These are phyloP conservation scores for Ameiurus melas DNA, from an alignment of 2,113 vertebrate species.

Conservation along the genomic window DNA sequence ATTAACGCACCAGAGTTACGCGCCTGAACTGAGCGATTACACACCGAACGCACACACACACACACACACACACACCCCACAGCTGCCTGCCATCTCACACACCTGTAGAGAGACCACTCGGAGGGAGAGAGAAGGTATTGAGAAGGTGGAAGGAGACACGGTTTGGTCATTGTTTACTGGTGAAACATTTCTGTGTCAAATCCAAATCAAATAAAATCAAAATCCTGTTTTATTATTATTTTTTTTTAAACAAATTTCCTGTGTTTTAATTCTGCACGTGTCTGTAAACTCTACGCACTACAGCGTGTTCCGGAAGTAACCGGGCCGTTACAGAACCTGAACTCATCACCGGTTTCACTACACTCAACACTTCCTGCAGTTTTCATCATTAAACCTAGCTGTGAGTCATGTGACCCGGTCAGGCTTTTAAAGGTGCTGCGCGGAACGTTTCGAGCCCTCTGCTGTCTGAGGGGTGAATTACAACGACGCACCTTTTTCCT, in stretches of 20 bases:
- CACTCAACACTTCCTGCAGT: background rate
- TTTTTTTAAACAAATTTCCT: background rate
- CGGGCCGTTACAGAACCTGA: background rate
- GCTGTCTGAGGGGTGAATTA: background rate
- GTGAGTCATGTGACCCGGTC: background rate
- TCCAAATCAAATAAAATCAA: constrained; percentile 57
- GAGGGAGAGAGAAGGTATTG: too few species aligned
- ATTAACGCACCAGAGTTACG: constrained; percentile 4
- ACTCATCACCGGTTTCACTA: background rate
- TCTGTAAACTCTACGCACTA: background rate
- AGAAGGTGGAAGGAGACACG: background rate
- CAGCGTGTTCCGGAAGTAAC: background rate
- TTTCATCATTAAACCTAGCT: background rate
- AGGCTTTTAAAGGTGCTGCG: background rate
- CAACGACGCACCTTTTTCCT: background rate
- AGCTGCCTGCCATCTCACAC: background rate
- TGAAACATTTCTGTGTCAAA: constrained; percentile 51
- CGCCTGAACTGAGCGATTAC: constrained; percentile 14
- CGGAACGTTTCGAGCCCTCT: background rate
- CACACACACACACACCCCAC: too few species aligned
- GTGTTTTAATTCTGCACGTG: background rate
- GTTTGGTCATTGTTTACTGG: constrained; percentile 34
- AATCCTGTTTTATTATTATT: constrained; percentile 58
- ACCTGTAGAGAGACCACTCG: background rate
- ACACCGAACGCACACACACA: constrained; percentile 15